Conservation (phyloP, 1,140 invertebrate genomes). For the Solenopsis invicta region DNA sequence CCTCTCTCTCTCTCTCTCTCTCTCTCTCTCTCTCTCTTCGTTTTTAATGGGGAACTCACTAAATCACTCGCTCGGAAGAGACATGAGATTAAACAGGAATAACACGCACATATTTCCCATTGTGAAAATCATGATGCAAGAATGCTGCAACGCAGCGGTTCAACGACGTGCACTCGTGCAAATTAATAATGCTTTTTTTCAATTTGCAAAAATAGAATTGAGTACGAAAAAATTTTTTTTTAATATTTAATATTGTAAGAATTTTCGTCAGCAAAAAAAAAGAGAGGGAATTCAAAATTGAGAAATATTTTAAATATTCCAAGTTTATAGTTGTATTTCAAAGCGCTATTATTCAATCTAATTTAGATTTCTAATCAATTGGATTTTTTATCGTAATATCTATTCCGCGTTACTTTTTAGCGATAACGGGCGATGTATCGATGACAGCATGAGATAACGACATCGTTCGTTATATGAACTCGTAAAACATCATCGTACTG, state of each 20-base stretch:
- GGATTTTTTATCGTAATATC: background rate
- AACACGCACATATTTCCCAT: background rate
- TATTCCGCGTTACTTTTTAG: background rate
- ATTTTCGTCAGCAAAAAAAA: background rate
- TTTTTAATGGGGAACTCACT: background rate
- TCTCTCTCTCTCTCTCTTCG: constrained; percentile 54
- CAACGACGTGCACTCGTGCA: background rate
- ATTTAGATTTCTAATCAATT: background rate
- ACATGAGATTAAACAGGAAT: constrained; percentile 5
- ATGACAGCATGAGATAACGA: constrained; percentile 40
- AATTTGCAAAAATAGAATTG: background rate
- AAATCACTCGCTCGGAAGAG: constrained; percentile 38
- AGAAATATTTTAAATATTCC: background rate
- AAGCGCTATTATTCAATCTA: background rate
- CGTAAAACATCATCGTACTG: background rate
- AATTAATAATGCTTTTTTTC: background rate
- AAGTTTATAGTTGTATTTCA: background rate
- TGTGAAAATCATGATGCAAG: background rate
- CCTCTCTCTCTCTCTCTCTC: constrained; percentile 70
- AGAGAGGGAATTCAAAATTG: background rate
- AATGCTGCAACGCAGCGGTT: background rate
- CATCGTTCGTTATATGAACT: constrained; percentile 8
- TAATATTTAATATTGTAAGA: background rate
- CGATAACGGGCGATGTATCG: constrained; percentile 9
- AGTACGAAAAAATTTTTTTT: background rate